Percentiles rank a stretch among this genome's conserved stretches.
Conservation (phyloP, 2,888 invertebrate genomes). For the Brenthis daphne region DNA sequence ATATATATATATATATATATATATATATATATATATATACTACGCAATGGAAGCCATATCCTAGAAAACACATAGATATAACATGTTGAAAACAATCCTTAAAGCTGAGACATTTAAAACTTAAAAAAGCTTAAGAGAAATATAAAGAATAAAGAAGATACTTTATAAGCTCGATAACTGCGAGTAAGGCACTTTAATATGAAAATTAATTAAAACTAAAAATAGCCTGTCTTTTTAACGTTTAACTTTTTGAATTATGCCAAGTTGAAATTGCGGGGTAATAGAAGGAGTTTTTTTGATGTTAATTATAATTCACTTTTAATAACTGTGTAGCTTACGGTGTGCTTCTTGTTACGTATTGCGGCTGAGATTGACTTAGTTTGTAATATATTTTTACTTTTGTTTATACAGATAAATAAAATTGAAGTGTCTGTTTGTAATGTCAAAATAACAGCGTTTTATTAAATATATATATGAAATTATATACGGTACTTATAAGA, state of each 20-base stretch:
- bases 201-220: slow-evolving; percentile 41
- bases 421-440: too few relatives aligned
- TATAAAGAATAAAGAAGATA: slow-evolving; percentile 21
- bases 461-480: too few relatives aligned
- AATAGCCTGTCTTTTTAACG: slow-evolving; percentile 36
- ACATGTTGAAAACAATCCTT: too few relatives aligned
- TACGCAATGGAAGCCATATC: too few relatives aligned
- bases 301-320: slow-evolving; percentile 27
- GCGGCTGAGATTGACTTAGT: too few relatives aligned
- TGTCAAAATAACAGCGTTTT: too few relatives aligned
- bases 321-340: slow-evolving; percentile 6
- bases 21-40: too few relatives aligned
- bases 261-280: slow-evolving; percentile 31
- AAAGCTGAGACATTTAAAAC: slow-evolving; percentile 5
- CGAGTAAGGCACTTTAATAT: slow-evolving; percentile 34
- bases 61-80: too few relatives aligned
- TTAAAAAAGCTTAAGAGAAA: slow-evolving; percentile 13
- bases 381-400: too few relatives aligned
- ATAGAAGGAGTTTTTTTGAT: slow-evolving; percentile 23
- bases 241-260: slow-evolving; percentile 38
- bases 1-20: too few relatives aligned
- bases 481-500: too few relatives aligned
- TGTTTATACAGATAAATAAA: too few relatives aligned
- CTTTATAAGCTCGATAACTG: slow-evolving; percentile 30
- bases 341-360: background rate